Conservation (phyloP, 2,797 vertebrate species). For the Hybognathus amarus region DNA sequence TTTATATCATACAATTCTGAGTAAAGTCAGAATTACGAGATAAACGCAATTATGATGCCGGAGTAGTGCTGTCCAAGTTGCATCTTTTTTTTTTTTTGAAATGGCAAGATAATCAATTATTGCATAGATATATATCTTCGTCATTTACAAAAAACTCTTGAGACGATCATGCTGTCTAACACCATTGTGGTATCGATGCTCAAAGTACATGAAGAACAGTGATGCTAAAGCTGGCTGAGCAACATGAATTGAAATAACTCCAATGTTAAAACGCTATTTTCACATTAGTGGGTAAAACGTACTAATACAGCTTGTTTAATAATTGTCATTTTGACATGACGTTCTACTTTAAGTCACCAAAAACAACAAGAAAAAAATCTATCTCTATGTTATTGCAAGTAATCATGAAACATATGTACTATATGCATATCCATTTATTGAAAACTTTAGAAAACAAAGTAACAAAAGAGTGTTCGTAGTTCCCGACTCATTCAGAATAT, state of each 20-base stretch:
- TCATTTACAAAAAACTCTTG: not conserved
- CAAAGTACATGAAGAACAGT: not conserved
- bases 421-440: constrained; percentile 61
- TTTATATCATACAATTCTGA: too few relatives aligned
- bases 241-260: not conserved
- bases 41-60: too few relatives aligned
- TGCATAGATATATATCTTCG: not conserved
- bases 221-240: not conserved
- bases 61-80: not conserved
- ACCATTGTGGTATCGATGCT: not conserved
- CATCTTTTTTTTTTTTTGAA: not conserved
- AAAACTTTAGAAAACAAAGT: constrained; percentile 57
- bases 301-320: too few relatives aligned
- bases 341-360: not conserved
- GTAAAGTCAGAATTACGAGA: not conserved
- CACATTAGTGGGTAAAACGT: not conserved
- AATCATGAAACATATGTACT: constrained; percentile 31
- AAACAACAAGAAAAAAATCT: not conserved
- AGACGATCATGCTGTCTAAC: not conserved
- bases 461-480: constrained; percentile 32
- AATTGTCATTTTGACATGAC: not conserved
- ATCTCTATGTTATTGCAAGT: not conserved
- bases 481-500: constrained; percentile 27
- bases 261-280: not conserved
- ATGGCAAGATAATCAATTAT: not conserved